Conservation (phyloP, 2,113 vertebrate species). For the Smithornis capensis region DNA sequence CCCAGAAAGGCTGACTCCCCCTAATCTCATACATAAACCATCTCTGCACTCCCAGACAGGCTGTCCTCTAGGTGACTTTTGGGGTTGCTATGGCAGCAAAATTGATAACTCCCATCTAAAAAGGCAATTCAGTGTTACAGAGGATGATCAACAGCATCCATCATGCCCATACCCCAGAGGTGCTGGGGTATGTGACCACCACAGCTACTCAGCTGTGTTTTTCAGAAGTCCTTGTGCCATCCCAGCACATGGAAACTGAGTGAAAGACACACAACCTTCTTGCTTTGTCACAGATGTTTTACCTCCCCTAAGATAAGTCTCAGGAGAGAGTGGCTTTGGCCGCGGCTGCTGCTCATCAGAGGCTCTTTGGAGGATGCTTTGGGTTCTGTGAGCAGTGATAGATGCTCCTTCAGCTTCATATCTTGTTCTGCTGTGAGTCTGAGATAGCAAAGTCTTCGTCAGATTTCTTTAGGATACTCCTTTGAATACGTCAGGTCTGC, state of each 20-base stretch:
- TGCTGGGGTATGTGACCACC: background rate
- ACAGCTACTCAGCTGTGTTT: background rate
- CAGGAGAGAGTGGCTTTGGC: background rate
- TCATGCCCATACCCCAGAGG: background rate
- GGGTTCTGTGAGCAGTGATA: background rate
- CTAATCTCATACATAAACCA: background rate
- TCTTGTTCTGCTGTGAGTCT: background rate
- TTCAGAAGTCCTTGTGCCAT: background rate
- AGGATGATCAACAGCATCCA: constrained; percentile 1
- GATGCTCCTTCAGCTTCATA: background rate
- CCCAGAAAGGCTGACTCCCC: background rate
- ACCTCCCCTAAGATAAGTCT: background rate
- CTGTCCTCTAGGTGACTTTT: constrained; percentile 29
- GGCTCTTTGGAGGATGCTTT: background rate
- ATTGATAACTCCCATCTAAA: constrained; percentile 31
- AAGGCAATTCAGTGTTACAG: background rate
- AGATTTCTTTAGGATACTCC: background rate
- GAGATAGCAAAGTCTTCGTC: background rate
- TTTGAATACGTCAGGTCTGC: background rate
- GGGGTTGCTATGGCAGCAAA: constrained; percentile 47
- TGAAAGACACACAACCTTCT: background rate
- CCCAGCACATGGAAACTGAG: background rate
- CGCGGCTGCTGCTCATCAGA: background rate
- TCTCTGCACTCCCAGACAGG: background rate
- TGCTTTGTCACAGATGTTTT: background rate